phyloP scores from a whole-genome alignment of 2,888 invertebrate genomes.

The Drosophila nr. perissopoda region DNA sequence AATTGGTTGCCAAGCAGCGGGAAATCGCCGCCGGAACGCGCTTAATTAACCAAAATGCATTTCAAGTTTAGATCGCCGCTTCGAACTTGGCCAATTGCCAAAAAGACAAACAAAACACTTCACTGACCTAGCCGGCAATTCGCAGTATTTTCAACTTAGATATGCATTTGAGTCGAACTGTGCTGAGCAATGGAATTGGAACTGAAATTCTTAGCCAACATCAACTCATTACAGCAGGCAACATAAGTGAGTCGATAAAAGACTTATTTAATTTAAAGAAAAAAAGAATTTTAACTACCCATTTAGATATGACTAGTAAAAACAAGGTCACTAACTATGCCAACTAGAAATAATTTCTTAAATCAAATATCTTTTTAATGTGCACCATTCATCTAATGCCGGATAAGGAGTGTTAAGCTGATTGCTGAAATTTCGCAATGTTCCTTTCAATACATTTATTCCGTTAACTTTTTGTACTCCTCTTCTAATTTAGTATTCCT shows the following conservation, averaged over 20 bases:
- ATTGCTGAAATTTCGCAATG: slow-evolving; percentile 2
- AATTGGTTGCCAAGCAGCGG: slow-evolving; percentile 78
- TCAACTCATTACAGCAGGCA: slow-evolving; percentile 50
- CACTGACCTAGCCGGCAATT: slow-evolving; percentile 40
- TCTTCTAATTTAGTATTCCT: neutral
- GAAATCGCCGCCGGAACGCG: slow-evolving; percentile 77
- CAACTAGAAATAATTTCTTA: neutral
- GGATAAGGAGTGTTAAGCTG: neutral
- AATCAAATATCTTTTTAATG: neutral
- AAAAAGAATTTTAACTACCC: neutral
- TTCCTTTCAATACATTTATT: neutral
- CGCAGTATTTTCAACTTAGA: slow-evolving; percentile 39
- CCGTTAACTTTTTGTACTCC: neutral
- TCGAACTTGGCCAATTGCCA: slow-evolving; percentile 59
- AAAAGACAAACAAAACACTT: slow-evolving; percentile 35
- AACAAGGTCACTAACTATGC: neutral
- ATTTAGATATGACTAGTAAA: neutral
- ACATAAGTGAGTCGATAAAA: slow-evolving; percentile 21
- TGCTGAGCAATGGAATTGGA: slow-evolving; percentile 18
- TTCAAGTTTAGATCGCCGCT: slow-evolving; percentile 57
- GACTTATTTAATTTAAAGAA: neutral
- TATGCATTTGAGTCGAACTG: slow-evolving; percentile 55
- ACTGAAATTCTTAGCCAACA: slow-evolving; percentile 29
- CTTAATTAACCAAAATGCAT: slow-evolving; percentile 79
- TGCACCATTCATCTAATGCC: neutral